These are phyloP conservation scores for Gadus chalcogrammus DNA, from an alignment of 2,113 vertebrate genomes.

Conservation along the genomic window DNA sequence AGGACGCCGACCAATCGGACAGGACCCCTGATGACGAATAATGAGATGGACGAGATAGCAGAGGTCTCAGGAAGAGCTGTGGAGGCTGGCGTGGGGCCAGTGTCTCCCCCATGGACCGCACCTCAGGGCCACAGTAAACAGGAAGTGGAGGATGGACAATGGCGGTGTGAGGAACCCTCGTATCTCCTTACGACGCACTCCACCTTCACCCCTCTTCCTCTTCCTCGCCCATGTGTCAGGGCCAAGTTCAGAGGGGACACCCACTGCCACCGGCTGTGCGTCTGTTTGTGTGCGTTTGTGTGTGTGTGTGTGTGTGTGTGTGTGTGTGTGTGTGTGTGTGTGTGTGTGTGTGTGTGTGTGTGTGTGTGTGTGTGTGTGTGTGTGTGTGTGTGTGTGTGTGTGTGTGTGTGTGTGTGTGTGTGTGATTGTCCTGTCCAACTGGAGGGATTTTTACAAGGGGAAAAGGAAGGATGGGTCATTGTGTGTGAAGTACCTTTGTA, in stretches of 20 bases:
- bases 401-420: too few species aligned
- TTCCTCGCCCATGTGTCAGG: slow-evolving; percentile 44
- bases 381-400: too few species aligned
- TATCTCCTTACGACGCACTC: slow-evolving; percentile 51
- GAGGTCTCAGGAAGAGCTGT: slow-evolving; percentile 55
- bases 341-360: too few species aligned
- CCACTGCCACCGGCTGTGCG: neutral
- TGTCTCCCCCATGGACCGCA: slow-evolving; percentile 52
- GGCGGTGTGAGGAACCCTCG: slow-evolving; percentile 20
- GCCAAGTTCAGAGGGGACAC: neutral
- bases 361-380: too few species aligned
- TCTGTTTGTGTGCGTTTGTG: too few species aligned
- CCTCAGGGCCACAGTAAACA: slow-evolving; percentile 62
- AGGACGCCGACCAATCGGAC: neutral
- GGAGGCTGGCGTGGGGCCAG: slow-evolving; percentile 37
- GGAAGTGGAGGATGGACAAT: slow-evolving; percentile 66
- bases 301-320: too few species aligned
- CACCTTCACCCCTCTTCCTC: slow-evolving; percentile 58
- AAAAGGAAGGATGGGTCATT: too few species aligned
- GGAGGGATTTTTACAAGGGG: too few species aligned
- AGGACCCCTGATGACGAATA: neutral
- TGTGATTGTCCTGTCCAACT: neutral
- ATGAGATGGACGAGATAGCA: slow-evolving; percentile 20
- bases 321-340: too few species aligned
- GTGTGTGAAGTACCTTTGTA: too few species aligned